Evolutionary conservation across 2,797 vertebrate species (phyloP), one percentile per base, ranked within the genome.

Genomic region (Carduelis carduelis): DNA sequence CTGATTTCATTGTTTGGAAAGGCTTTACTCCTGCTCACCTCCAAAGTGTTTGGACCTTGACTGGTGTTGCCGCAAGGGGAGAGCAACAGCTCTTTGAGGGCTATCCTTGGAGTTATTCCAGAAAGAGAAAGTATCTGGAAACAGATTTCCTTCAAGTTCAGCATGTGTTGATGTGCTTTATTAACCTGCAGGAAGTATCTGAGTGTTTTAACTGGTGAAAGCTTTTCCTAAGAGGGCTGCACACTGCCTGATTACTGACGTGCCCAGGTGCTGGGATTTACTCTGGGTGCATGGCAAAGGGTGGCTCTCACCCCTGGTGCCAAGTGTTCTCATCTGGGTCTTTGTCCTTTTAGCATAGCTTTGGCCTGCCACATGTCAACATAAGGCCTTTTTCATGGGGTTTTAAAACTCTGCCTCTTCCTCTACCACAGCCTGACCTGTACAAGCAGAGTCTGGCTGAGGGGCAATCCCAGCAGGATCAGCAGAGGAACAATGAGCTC

Each of bases 271-370:
- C 18, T 41, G 60, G 30, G 22, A 43, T 43, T 77, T 37, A 71
- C 13, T 15, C 26, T 1, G 1, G 11, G 6, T 2, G 3, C 4
- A 1, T 0, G 1, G 43, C 68, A 83, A 77, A 65, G 44, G 27
- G 11, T 34, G 53, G 14, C 65, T 70, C 44, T 47, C 69, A 71
- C 12, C 27, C 50, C 41, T 28, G 37, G 19, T 49, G 14, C n/a
- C 35, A 68, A 53, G 46, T 12, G 56, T 10, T 74, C 35, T 66
- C 23, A 37, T 21, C 50, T 55, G 49, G 49, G 35, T 35, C 46
- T 70, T 17, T 69, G 72, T 53, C 49, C 72, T 61, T 44, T 43
- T 10, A 55, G 39, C 64, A 43, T 4, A 59, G 8, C 28, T 55
- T 52, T 71, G 57, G 39, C 65, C 49, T 70, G 61, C 46, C 47